A percentile compares a stretch with the other conserved stretches of the same genome.
Evolutionary conservation across 2,797 vertebrate species (phyloP).

Genomic region (Sebastes hopkinsi): DNA sequence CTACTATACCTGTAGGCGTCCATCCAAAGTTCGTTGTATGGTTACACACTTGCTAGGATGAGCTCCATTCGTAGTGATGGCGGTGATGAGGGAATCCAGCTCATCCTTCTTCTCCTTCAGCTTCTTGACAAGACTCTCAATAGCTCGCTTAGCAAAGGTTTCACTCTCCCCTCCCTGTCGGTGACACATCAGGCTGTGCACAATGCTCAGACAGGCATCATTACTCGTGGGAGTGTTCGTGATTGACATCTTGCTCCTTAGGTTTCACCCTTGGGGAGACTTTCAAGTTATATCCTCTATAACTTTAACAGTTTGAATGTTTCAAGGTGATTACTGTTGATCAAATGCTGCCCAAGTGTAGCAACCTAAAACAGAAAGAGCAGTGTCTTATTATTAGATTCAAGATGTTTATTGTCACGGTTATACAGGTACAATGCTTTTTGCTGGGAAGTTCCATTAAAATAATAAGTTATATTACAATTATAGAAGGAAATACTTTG

Average conservation of each 20-base stretch:
- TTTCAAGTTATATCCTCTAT: conserved; percentile 24
- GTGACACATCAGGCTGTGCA: conserved; percentile 98
- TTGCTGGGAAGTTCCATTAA: no score
- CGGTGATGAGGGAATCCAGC: conserved; percentile 95
- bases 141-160: conserved; percentile 95
- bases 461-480: no score
- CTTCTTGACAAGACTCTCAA: conserved; percentile 98
- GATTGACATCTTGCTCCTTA: conserved; percentile 89
- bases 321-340: conserved; percentile 6
- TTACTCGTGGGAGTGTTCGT: conserved; percentile 97
- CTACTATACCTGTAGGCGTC: conserved; percentile 89
- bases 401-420: no score
- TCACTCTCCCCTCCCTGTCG: conserved; percentile 97
- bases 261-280: conserved; percentile 48
- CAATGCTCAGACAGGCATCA: conserved; percentile 97
- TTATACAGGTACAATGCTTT: no score
- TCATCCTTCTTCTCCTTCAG: conserved; percentile 99
- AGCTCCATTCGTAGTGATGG: conserved; percentile 96
- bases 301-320: neutral
- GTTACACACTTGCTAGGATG: conserved; percentile 99
- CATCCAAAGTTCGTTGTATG: conserved; percentile 95
- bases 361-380: conserved; percentile 34
- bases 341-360: neutral
- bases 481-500: no score
- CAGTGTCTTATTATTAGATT: neutral